Conservation (phyloP, 1,140 invertebrate species). For the Drosophila arizonae region DNA sequence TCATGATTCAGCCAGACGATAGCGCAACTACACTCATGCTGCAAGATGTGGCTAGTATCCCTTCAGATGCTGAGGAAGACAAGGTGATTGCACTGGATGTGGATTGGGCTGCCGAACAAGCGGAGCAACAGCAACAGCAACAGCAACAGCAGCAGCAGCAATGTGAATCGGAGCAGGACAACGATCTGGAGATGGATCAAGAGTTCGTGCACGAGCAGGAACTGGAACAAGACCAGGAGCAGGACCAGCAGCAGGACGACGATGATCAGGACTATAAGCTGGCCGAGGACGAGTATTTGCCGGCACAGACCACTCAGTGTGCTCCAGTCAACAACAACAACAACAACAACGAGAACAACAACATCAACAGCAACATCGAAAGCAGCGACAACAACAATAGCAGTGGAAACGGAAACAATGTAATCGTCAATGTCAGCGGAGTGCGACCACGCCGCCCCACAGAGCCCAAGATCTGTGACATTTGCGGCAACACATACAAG, state of each 20-base stretch:
- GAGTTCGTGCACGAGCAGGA: conserved; percentile 5
- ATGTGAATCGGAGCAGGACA: conserved; percentile 10
- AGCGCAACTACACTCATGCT: conserved; percentile 1
- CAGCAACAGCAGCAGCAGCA: background rate
- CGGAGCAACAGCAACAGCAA: background rate
- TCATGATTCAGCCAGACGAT: conserved; percentile 15
- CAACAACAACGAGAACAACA: conserved; percentile 1
- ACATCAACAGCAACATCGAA: conserved; percentile 1
- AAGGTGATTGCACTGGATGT: conserved; percentile 34
- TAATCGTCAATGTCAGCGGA: background rate
- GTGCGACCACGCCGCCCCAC: conserved; percentile 32
- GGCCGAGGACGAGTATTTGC: conserved; percentile 5
- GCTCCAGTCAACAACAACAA: conserved; percentile 5
- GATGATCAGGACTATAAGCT: conserved; percentile 17
- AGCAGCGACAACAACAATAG: background rate
- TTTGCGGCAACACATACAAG: conserved; percentile 81
- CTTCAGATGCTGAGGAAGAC: conserved; percentile 23
- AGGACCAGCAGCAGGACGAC: conserved; percentile 7
- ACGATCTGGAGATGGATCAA: conserved; percentile 12
- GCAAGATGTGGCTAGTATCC: conserved; percentile 7
- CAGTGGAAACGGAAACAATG: background rate
- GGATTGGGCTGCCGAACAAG: conserved; percentile 24
- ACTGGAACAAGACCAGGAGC: conserved; percentile 7
- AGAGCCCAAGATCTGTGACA: conserved; percentile 75
- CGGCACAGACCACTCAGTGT: background rate